These are phyloP conservation scores for Sebastes steindachneri DNA, from an alignment of 2,797 vertebrate genomes.

Conservation along the genomic window DNA sequence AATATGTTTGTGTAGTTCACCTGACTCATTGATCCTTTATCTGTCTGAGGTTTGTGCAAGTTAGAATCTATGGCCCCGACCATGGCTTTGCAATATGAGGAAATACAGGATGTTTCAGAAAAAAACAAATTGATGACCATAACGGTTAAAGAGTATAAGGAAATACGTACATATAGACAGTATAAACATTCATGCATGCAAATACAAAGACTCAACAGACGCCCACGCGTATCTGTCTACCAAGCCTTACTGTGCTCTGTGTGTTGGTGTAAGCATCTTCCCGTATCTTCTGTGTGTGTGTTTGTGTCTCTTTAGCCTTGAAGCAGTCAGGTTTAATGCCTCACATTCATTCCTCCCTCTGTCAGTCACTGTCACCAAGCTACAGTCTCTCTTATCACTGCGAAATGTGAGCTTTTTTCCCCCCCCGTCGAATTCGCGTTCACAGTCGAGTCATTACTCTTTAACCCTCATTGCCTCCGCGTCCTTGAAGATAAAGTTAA, in stretches of 20 bases:
- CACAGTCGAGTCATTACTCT: constrained; percentile 69
- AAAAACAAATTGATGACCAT: neutral
- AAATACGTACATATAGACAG: neutral
- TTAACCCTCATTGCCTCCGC: constrained; percentile 55
- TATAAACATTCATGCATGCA: neutral
- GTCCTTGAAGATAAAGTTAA: constrained; percentile 83
- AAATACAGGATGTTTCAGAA: too few relatives aligned
- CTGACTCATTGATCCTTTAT: neutral
- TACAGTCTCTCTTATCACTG: constrained; percentile 62
- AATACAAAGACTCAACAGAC: neutral
- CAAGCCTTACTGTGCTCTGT: neutral
- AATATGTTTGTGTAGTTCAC: too few relatives aligned
- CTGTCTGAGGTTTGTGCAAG: neutral
- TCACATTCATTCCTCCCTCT: constrained; percentile 44
- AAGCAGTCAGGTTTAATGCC: constrained; percentile 45
- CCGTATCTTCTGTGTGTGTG: neutral
- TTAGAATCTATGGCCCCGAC: neutral
- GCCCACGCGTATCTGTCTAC: neutral
- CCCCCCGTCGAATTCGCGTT: constrained; percentile 53
- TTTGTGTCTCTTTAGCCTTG: constrained; percentile 1
- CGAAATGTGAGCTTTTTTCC: constrained; percentile 63
- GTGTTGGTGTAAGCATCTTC: neutral
- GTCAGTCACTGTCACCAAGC: constrained; percentile 53
- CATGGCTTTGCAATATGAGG: neutral
- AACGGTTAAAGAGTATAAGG: neutral